Base-by-base conservation (phyloP, 2,113 vertebrate genomes). In the Actenoides hombroni region DNA sequence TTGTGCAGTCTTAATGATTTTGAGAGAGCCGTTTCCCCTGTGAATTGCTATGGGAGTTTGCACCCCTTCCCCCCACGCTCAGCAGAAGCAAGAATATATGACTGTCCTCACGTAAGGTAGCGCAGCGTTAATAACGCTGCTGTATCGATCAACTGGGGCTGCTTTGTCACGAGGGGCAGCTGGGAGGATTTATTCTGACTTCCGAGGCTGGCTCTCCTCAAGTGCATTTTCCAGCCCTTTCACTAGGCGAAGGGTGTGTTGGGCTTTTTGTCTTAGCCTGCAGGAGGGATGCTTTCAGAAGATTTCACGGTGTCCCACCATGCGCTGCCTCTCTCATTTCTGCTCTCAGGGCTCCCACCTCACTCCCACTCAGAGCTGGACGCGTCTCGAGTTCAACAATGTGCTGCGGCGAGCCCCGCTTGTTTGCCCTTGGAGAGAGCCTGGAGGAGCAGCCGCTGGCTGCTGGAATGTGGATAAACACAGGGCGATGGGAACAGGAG, bases 101-200 rank as follows among this genome's bases (percentile, higher is more conserved):
- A 92, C 93, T 95, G 13, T 87, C 88, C 82, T 95, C 84, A 37
- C 87, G 94, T 80, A 95, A 64, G 91, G 90, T 95, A 96, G 92
- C 10, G 13, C 93, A 75, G 95, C 96, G 94, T 96, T 98, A 97
- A 94, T 98, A 97, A 96, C 89, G 95, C 95, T 94, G 94, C 80
- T 89, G 75, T 97, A 97, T 98, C 97, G 98, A 97, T 98, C 97
- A 95, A 71, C 79, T 90, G 59, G 91, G 93, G 75, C 77, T 88
- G 63, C 90, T 93, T 90, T 86, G 92, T 94, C 96, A 82, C 74
- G 17, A 69, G 92, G 95, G 86, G 80, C 59, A 70, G 53, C 49
- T 64, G 77, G 28, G 88, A 89, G 94, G 96, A 78, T 97, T 94
- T 88, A 91, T 83, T 95, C 84, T 78, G 75, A 57, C 57, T 96